These are phyloP conservation scores for Meles meles DNA, from an alignment of 2,113 vertebrate species.

Conservation along the genomic window DNA sequence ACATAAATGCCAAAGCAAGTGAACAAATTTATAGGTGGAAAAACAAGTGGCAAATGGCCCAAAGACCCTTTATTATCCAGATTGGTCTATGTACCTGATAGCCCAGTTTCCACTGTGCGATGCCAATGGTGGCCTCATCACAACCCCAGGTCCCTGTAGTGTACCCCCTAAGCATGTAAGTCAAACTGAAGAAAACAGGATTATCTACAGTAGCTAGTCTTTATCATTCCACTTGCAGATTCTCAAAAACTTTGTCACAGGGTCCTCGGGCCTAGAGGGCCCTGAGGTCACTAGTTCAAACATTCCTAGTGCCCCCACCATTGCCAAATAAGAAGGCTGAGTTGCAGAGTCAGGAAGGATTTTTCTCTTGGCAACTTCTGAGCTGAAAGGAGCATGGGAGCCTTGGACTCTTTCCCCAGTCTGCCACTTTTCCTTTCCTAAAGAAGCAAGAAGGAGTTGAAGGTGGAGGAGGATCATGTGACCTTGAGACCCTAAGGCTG, in stretches of 20 bases:
- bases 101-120: not conserved
- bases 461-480: not conserved
- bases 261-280: not conserved
- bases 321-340: not conserved
- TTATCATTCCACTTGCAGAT: not conserved
- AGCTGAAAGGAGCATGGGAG: not conserved
- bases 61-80: not conserved
- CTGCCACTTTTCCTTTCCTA: not conserved
- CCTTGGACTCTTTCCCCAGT: not conserved
- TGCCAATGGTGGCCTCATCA: not conserved
- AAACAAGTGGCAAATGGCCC: conserved; percentile 16
- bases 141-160: fast-evolving
- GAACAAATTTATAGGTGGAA: conserved; percentile 66
- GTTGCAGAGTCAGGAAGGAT: not conserved
- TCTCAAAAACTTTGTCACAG: not conserved
- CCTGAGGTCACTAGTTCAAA: not conserved
- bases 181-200: not conserved
- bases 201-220: not conserved
- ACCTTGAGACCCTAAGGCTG: not conserved
- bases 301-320: not conserved
- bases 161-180: too few species aligned
- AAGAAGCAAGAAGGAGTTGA: not conserved
- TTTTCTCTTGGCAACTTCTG: not conserved
- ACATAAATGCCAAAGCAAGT: conserved; percentile 76
- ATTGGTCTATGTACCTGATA: not conserved